A percentile compares a stretch with the other conserved stretches of the same genome.
These are phyloP conservation scores for Drosophila fuyamai DNA, from an alignment of 1,140 invertebrate genomes.

Conservation along the genomic window DNA sequence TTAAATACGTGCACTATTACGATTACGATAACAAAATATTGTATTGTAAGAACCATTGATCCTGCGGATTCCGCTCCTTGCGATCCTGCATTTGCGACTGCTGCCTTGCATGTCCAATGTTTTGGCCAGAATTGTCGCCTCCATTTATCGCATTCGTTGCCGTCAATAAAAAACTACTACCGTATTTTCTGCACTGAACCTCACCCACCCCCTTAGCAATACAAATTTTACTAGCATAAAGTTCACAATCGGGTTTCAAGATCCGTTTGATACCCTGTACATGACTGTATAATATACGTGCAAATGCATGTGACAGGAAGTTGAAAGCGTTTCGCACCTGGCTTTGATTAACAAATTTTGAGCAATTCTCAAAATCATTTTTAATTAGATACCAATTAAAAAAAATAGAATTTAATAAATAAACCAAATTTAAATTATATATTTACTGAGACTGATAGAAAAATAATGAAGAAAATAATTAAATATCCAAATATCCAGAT, in stretches of 20 bases:
- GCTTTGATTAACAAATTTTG: too few species aligned
- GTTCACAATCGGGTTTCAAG: not conserved
- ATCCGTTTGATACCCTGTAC: not conserved
- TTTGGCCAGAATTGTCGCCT: conserved; percentile 24
- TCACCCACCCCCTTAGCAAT: conserved; percentile 40
- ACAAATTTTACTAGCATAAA: conserved; percentile 4
- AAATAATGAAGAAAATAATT: too few species aligned
- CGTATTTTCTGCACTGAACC: conserved; percentile 84
- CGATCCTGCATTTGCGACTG: conserved; percentile 35
- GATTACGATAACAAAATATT: conserved; percentile 23
- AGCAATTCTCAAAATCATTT: too few species aligned
- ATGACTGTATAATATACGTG: not conserved
- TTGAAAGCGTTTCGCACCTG: not conserved
- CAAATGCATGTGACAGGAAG: not conserved
- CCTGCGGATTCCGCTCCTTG: conserved; percentile 20
- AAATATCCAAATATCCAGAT: too few species aligned
- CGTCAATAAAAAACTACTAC: conserved; percentile 84
- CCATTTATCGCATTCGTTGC: conserved; percentile 17
- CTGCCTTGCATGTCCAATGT: conserved; percentile 44
- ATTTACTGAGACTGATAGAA: too few species aligned
- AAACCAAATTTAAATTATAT: too few species aligned
- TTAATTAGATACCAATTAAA: too few species aligned
- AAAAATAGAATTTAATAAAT: too few species aligned
- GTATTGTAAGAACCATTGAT: conserved; percentile 22
- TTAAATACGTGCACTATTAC: conserved; percentile 29